These are phyloP conservation scores for Oceanodroma leucorhoa DNA, from an alignment of 2,797 vertebrate species.

Conservation along the genomic window DNA sequence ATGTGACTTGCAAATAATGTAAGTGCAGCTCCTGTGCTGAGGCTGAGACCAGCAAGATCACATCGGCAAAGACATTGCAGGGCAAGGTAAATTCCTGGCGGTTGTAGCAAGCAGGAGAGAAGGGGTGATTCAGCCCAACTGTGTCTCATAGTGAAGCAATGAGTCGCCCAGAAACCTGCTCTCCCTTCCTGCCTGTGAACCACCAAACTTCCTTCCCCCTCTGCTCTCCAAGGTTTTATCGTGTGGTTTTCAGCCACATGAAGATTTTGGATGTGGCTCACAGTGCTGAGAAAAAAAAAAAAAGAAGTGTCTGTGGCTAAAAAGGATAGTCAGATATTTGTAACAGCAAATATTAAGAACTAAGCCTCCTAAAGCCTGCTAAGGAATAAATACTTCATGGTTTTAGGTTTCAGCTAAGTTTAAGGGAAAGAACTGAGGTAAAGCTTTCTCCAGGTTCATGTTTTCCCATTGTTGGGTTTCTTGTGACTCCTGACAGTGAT, in stretches of 20 bases:
- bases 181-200: neutral
- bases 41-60: neutral
- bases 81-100: neutral
- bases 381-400: neutral
- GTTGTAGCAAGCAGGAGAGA: neutral
- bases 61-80: neutral
- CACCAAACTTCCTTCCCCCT: slow-evolving; percentile 6
- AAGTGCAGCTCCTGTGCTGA: neutral
- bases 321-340: neutral
- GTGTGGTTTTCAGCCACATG: slow-evolving; percentile 31
- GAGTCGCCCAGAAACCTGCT: neutral
- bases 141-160: neutral
- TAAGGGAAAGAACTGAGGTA: neutral
- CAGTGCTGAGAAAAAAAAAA: neutral
- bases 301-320: neutral
- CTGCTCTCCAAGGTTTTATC: neutral
- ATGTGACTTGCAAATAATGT: neutral
- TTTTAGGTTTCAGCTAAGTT: neutral
- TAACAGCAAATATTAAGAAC: neutral
- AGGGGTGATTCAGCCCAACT: neutral
- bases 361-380: neutral
- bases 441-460: neutral
- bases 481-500: neutral
- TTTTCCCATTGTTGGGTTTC: neutral
- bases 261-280: slow-evolving; percentile 17